A percentile compares a stretch with the other conserved stretches of the same genome.
phyloP scores from a whole-genome alignment of 2,888 invertebrate genomes.

The Lordiphosa andalusiaca region DNA sequence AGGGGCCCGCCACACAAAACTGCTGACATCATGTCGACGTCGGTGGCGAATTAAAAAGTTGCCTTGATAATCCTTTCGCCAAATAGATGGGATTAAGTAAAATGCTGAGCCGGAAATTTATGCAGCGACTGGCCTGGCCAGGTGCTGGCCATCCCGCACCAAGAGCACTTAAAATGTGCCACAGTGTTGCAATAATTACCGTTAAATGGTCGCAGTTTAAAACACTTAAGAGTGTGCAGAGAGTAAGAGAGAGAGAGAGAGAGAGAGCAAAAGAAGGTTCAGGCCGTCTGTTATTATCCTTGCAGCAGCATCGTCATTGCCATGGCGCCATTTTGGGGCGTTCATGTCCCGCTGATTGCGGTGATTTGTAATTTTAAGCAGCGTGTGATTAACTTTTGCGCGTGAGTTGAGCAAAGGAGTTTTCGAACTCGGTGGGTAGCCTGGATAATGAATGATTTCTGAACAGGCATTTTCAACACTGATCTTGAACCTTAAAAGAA shows the following conservation, averaged over 20 bases:
- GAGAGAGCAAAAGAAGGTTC: background rate
- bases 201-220: constrained; percentile 72
- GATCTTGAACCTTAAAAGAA: too few species aligned
- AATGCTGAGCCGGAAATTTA: constrained; percentile 67
- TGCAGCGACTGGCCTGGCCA: constrained; percentile 48
- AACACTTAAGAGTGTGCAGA: constrained; percentile 57
- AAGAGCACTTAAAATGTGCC: constrained; percentile 69
- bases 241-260: constrained; percentile 17
- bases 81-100: constrained; percentile 73
- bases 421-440: background rate
- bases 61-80: constrained; percentile 73
- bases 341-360: constrained; percentile 56
- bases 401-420: constrained; percentile 4
- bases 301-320: constrained; percentile 6
- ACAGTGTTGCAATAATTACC: constrained; percentile 74
- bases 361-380: constrained; percentile 71
- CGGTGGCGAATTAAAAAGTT: constrained; percentile 66
- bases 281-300: constrained; percentile 14
- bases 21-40: constrained; percentile 57
- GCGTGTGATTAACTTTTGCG: constrained; percentile 67
- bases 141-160: constrained; percentile 22
- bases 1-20: constrained; percentile 57
- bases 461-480: too few species aligned
- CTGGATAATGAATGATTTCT: too few species aligned
- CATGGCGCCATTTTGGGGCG: background rate